phyloP scores from a whole-genome alignment of 1,140 invertebrate genomes.

The Dreissena rostriformis region DNA sequence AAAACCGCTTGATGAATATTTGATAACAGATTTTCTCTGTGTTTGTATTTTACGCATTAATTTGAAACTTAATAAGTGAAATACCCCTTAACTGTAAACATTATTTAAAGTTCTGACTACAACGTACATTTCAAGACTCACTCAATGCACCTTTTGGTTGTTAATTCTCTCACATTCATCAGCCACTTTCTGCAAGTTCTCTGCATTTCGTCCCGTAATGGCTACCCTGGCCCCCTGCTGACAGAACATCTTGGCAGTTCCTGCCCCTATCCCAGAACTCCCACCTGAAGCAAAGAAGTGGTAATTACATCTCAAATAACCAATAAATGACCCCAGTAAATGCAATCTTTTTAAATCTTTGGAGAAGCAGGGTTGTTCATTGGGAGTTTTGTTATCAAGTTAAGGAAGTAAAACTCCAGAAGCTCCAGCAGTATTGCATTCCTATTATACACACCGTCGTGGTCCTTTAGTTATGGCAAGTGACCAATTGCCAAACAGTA shows the following conservation, averaged over 20 bases:
- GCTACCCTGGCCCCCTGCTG: conserved; percentile 61
- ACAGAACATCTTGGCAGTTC: conserved; percentile 65
- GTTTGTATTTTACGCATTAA: too few relatives aligned
- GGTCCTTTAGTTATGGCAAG: too few relatives aligned
- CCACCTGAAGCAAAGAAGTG: conserved; percentile 60
- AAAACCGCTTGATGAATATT: too few relatives aligned
- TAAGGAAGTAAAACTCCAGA: too few relatives aligned
- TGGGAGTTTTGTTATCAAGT: too few relatives aligned
- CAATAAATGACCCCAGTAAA: not conserved
- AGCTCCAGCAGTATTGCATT: too few relatives aligned
- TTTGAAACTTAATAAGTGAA: too few relatives aligned
- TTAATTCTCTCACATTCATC: conserved; percentile 61
- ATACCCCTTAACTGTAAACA: too few relatives aligned
- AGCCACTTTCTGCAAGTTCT: conserved; percentile 59
- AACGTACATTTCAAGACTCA: not conserved
- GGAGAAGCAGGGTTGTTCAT: not conserved
- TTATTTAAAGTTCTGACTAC: too few relatives aligned
- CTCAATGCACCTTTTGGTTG: conserved; percentile 8
- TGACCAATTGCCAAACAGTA: too few relatives aligned
- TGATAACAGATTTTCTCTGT: too few relatives aligned
- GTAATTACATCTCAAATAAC: conserved; percentile 5
- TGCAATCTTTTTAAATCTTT: not conserved
- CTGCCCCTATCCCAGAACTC: conserved; percentile 69
- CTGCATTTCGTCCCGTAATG: conserved; percentile 64
- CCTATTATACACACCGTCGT: too few relatives aligned